Evolutionary conservation across 1,140 invertebrate genomes (phyloP), one percentile per base, ranked within the genome.

Genomic region (Hyles vespertilio): DNA sequence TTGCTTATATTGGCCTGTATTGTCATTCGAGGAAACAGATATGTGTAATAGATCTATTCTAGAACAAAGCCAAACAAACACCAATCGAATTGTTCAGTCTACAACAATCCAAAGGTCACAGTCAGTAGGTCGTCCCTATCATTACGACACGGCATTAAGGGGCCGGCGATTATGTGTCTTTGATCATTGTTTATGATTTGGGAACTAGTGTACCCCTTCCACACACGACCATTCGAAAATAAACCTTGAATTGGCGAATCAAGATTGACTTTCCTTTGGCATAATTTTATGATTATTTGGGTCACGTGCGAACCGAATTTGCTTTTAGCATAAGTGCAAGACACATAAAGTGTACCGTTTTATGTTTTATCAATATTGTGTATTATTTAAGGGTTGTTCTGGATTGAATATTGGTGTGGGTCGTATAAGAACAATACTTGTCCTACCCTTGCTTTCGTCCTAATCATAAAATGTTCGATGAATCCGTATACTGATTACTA

Each of bases 311-410:
- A 5, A 11, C 10, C 10, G 10, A 8, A 47, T 47, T 47, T 47
- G 46, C 46, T 47, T 47, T 47, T 47, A 54, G 36, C 36, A 40
- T 40, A 40, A 40, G 36, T 40, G 36, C 36, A 40, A 40, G 36
- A 40, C 4, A 40, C 36, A 40, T 40, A 40, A 40, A 40, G 36
- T 40, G 36, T 40, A 8, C 8, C 36, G 36, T 40, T 40, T 40
- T 40, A 40, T 40, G 36, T 40, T 22, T 22, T 22, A 40, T 40
- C 36, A 40, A 2, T 40, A 40, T 40, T 40, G 36, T 40, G 36
- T 40, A 40, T 40, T 40, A 8, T 40, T 40, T 40, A 40, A 40
- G 36, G 8, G 36, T 40, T 40, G 22, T 22, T 8, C 5, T 8
- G 36, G 4, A 40, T 40, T 40, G 36, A 40, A 40, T 40, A 5